A percentile compares a stretch with the other conserved stretches of the same genome.
Evolutionary conservation across 2,888 invertebrate species (phyloP).

Genomic region (Drosophila mimetica): DNA sequence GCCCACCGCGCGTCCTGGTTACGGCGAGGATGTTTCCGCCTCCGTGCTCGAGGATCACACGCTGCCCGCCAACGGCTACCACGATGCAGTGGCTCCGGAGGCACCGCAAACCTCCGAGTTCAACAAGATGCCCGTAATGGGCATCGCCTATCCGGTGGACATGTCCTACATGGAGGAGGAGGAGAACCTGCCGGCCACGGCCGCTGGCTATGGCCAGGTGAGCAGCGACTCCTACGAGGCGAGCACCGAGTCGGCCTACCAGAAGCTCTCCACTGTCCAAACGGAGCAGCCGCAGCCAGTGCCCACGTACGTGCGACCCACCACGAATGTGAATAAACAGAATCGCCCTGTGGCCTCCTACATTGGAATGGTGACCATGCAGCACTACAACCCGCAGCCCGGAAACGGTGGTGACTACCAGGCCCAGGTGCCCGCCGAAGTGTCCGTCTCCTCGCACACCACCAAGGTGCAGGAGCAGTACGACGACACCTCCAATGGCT

Average conservation of each 20-base stretch:
- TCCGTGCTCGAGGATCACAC: slow-evolving; percentile 78
- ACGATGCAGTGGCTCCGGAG: slow-evolving; percentile 59
- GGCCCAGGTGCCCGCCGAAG: slow-evolving; percentile 72
- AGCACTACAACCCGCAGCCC: slow-evolving; percentile 67
- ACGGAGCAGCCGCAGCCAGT: slow-evolving; percentile 56
- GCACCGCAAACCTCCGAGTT: slow-evolving; percentile 81
- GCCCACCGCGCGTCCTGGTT: slow-evolving; percentile 47
- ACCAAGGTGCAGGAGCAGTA: slow-evolving; percentile 76
- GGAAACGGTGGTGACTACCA: slow-evolving; percentile 30
- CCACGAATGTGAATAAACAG: slow-evolving; percentile 41
- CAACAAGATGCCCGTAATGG: slow-evolving; percentile 83
- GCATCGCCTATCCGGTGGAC: slow-evolving; percentile 82
- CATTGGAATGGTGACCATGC: slow-evolving; percentile 77
- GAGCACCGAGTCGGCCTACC: slow-evolving; percentile 53
- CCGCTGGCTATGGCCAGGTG: slow-evolving; percentile 50
- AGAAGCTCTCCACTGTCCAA: slow-evolving; percentile 59
- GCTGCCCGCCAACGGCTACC: slow-evolving; percentile 73
- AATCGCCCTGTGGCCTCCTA: slow-evolving; percentile 72
- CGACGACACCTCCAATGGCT: slow-evolving; percentile 51
- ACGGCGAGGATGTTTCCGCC: slow-evolving; percentile 62
- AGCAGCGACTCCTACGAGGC: slow-evolving; percentile 51
- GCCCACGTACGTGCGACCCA: slow-evolving; percentile 61
- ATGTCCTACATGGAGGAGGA: slow-evolving; percentile 79
- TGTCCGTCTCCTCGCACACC: slow-evolving; percentile 79
- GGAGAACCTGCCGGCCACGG: slow-evolving; percentile 45